Evolutionary conservation across 2,888 invertebrate genomes (phyloP).

Genomic region (Drosophila mimica): DNA sequence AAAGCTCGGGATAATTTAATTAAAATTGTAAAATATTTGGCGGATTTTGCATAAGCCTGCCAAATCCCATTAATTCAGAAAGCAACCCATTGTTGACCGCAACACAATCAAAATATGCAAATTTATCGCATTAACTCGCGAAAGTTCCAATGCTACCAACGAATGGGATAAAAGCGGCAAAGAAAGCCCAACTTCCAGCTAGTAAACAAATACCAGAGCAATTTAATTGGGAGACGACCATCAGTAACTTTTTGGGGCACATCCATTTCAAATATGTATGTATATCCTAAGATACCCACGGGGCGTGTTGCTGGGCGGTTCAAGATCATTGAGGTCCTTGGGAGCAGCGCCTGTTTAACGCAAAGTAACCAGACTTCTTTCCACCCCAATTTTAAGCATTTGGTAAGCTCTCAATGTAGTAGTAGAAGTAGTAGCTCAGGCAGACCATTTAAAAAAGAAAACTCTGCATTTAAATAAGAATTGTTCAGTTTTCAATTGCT

Average conservation of each 20-base stretch:
- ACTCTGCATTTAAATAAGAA: neutral
- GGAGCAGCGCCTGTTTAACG: slow-evolving; percentile 1
- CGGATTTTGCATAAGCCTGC: slow-evolving; percentile 81
- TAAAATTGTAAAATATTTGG: slow-evolving; percentile 81
- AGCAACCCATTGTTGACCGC: slow-evolving; percentile 82
- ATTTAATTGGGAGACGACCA: slow-evolving; percentile 74
- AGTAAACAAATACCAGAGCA: slow-evolving; percentile 62
- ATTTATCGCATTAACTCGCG: slow-evolving; percentile 83
- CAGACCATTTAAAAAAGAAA: neutral
- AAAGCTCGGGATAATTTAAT: slow-evolving; percentile 78
- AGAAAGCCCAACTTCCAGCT: slow-evolving; percentile 55
- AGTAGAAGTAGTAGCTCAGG: neutral
- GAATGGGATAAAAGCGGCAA: slow-evolving; percentile 43
- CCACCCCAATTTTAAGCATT: slow-evolving; percentile 23
- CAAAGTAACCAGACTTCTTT: slow-evolving; percentile 32
- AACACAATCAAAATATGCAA: slow-evolving; percentile 83
- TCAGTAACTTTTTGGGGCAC: slow-evolving; percentile 27
- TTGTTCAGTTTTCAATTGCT: neutral
- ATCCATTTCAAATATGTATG: slow-evolving; percentile 5
- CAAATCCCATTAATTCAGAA: slow-evolving; percentile 84
- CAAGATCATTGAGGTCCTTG: slow-evolving; percentile 24
- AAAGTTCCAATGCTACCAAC: slow-evolving; percentile 58
- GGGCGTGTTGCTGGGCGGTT: slow-evolving; percentile 10
- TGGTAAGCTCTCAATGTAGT: slow-evolving; percentile 1
- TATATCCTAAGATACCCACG: slow-evolving; percentile 17